Conservation (phyloP, 2,113 vertebrate genomes). For the Polyodon spathula region DNA sequence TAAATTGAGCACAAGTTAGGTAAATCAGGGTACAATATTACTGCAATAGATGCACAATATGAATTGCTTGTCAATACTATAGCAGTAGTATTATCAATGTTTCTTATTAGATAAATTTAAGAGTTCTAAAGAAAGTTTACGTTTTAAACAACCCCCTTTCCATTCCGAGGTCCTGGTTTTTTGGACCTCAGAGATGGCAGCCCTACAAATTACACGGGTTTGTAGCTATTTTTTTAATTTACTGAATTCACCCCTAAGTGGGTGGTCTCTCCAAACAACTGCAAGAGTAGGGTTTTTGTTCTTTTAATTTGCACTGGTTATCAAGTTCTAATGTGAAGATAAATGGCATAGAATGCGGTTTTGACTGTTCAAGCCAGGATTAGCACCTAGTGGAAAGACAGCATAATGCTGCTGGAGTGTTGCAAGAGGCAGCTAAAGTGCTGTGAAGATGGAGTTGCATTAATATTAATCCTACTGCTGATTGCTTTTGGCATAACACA, state of each 20-base stretch:
- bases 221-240: constrained; percentile 65
- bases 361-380: constrained; percentile 32
- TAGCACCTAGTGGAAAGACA: constrained; percentile 22
- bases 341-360: constrained; percentile 38
- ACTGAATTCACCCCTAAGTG: constrained; percentile 61
- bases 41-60: too few relatives aligned
- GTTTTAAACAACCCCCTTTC: too few relatives aligned
- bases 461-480: constrained; percentile 50
- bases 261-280: constrained; percentile 58
- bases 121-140: too few relatives aligned
- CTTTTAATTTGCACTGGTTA: constrained; percentile 42
- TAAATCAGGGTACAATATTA: too few relatives aligned
- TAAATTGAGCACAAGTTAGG: too few relatives aligned
- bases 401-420: constrained; percentile 22
- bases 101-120: too few relatives aligned
- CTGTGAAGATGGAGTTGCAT: constrained; percentile 49
- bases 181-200: too few relatives aligned
- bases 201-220: constrained; percentile 60
- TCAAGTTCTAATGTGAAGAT: constrained; percentile 42
- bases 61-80: too few relatives aligned
- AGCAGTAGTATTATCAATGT: too few relatives aligned
- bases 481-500: constrained; percentile 51
- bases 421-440: constrained; percentile 30
- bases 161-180: too few relatives aligned
- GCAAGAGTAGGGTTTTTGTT: constrained; percentile 50